phyloP scores from a whole-genome alignment of 1,140 invertebrate species.

The Andrena cerasifolii region DNA sequence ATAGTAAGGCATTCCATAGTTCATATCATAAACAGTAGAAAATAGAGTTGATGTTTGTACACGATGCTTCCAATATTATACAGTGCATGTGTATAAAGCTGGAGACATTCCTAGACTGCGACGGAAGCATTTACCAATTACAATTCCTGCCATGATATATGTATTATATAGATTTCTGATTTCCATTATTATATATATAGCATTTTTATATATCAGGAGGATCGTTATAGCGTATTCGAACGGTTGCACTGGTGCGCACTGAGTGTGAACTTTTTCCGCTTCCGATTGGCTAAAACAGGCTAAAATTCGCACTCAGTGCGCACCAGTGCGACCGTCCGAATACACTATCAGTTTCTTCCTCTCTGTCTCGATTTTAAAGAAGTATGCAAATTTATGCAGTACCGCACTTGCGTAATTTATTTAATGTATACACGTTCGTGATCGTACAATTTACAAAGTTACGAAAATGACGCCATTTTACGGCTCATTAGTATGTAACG shows the following conservation, averaged over 20 bases:
- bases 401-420: not conserved
- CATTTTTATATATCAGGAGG: conserved; percentile 1
- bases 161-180: conserved; percentile 21
- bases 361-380: not conserved
- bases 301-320: too few species aligned
- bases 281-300: too few species aligned
- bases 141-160: conserved; percentile 15
- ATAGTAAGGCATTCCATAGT: conserved; percentile 23
- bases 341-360: not conserved
- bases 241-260: too few species aligned
- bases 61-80: conserved; percentile 3
- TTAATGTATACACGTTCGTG: not conserved
- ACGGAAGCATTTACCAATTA: conserved; percentile 8
- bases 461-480: not conserved
- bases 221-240: too few species aligned
- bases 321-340: too few species aligned
- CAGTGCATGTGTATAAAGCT: not conserved
- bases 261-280: too few species aligned
- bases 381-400: conserved; percentile 7
- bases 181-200: not conserved
- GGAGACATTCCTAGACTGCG: not conserved
- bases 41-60: not conserved
- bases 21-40: not conserved
- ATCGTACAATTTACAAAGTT: not conserved
- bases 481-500: not conserved